Evolutionary conservation across 1,140 invertebrate genomes (phyloP).

Genomic region (Armadillidium nasatum): DNA sequence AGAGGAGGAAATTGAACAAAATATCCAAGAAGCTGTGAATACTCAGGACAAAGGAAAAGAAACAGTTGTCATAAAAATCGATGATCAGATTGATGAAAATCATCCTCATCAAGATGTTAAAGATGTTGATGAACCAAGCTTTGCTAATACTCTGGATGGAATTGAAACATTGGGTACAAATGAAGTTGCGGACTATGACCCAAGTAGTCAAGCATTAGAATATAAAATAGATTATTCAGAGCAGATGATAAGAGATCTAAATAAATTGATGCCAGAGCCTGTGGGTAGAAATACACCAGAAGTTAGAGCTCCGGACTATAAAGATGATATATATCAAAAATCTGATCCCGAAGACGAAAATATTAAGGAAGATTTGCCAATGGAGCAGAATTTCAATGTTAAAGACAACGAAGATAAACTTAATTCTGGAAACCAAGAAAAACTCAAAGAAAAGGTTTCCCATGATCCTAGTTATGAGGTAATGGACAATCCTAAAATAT

Average conservation of each 20-base stretch:
- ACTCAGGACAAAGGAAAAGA: not conserved
- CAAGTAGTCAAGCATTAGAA: slow-evolving; percentile 35
- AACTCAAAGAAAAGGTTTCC: not conserved
- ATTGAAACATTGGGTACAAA: slow-evolving; percentile 41
- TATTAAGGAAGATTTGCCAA: slow-evolving; percentile 18
- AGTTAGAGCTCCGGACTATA: slow-evolving; percentile 23
- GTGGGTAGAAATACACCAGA: slow-evolving; percentile 25
- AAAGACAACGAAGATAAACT: too few relatives aligned
- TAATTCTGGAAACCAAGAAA: too few relatives aligned
- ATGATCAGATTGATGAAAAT: not conserved
- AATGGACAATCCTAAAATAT: not conserved
- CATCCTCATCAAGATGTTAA: slow-evolving; percentile 24
- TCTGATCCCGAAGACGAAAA: not conserved
- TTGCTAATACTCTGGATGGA: slow-evolving; percentile 41
- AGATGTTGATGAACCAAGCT: slow-evolving; percentile 38
- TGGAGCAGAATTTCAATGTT: too few relatives aligned
- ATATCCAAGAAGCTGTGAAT: not conserved
- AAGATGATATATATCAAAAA: not conserved
- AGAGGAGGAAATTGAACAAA: slow-evolving; percentile 14
- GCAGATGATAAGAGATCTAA: slow-evolving; percentile 4
- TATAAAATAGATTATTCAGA: slow-evolving; percentile 22
- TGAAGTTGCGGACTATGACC: slow-evolving; percentile 42
- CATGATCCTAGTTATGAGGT: not conserved
- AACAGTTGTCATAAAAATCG: not conserved
- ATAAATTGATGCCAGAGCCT: slow-evolving; percentile 27